Base-by-base conservation (phyloP, 2,888 invertebrate species). In the Limulus polyphemus region DNA sequence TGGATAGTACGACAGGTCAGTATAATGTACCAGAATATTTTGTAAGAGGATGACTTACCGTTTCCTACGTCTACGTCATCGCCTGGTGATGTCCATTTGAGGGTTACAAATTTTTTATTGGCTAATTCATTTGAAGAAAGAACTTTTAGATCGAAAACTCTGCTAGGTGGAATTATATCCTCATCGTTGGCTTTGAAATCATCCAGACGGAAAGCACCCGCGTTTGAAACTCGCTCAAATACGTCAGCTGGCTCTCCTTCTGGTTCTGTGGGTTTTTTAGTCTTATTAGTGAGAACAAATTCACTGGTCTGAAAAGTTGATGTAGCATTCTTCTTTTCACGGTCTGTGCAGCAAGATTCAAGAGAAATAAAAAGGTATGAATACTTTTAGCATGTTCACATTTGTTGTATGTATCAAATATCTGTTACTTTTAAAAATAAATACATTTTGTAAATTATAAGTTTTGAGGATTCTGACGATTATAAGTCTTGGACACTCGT, bases 41-140 rank as follows among this genome's bases (percentile, higher is more conserved):
- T 32, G 32, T 32, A 32, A 32, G 5, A 7, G 32, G 32, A 1
- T 32, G 32, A 32, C 32, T 32, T 32, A 65, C 65, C 63, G 47
- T 62, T 52, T 17, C 58, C 63, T 12, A 49, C 58, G 49, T 63
- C 54, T 11, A 63, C 10, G 61, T 72, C 71, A 62, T 70, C 71
- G 7, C 72, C 72, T 0, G 71, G 68, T 12, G 70, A 69, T 10
- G 72, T 72, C 68, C 71, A 72, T 50, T 61, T 55, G 46, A 72
- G 60, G 3, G 62, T 64, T 10, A 70, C 68, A 10, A 58, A 32
- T 7, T 32, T 32, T 32, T 32, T 32, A 32, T 32, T 7, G 7
- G 32, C 55, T 13, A 56, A 50, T 12, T 60, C 47, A 7, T 62
- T 48, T 32, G 32, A 32, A 32, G 32, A 32, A 32, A 32, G 32